Evolutionary conservation across 2,797 vertebrate genomes (phyloP).

Genomic region (Acanthornis magna): DNA sequence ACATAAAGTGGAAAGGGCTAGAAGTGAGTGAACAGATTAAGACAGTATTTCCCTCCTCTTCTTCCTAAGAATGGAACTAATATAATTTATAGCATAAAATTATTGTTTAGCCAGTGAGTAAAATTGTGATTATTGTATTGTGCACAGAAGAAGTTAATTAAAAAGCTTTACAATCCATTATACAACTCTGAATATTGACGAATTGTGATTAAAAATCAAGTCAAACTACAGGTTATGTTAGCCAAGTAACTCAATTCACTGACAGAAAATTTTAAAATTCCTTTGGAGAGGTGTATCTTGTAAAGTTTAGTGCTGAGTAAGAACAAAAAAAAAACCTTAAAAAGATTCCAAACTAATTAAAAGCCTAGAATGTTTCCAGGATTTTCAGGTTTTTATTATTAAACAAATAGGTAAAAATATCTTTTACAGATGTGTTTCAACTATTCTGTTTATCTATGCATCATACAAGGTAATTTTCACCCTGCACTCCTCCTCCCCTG

Average conservation of each 20-base stretch:
- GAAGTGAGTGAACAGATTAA: background rate
- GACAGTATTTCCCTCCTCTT: background rate
- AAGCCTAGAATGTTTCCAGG: background rate
- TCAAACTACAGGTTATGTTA: background rate
- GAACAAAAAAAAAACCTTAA: background rate
- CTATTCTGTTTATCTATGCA: background rate
- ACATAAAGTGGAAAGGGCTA: background rate
- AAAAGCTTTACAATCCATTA: background rate
- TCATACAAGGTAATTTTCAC: background rate
- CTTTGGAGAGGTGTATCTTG: background rate
- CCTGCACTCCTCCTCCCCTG: accelerated
- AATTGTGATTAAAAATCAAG: background rate
- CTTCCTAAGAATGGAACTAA: background rate
- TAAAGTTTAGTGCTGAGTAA: background rate
- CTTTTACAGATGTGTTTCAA: background rate
- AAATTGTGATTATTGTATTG: background rate
- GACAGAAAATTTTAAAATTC: background rate
- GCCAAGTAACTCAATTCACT: background rate
- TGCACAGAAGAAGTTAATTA: background rate
- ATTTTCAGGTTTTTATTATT: background rate
- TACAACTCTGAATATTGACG: background rate
- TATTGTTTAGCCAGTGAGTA: background rate
- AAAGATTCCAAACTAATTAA: background rate
- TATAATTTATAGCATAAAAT: background rate
- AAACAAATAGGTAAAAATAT: background rate